These are phyloP conservation scores for Paedocypris micromegethes DNA, from an alignment of 2,797 vertebrate genomes.

Conservation along the genomic window DNA sequence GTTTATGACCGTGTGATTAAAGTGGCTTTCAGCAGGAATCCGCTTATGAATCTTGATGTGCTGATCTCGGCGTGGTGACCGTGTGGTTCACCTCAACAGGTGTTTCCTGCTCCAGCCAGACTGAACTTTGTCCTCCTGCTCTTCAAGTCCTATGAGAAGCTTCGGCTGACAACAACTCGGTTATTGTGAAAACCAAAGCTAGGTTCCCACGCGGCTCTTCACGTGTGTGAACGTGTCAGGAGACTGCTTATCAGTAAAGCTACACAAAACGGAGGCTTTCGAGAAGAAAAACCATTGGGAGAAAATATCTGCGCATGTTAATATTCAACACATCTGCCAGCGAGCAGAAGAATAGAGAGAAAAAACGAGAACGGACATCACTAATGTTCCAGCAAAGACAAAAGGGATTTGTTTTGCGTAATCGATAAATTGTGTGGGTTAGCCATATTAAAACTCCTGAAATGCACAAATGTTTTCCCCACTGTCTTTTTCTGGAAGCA, in stretches of 20 bases:
- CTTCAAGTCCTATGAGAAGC: conserved; percentile 28
- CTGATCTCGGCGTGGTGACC: background rate
- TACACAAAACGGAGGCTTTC: conserved; percentile 13
- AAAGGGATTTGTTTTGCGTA: conserved; percentile 32
- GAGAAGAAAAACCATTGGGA: background rate
- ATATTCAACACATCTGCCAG: conserved; percentile 16
- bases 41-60: conserved; percentile 7
- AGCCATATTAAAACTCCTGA: conserved; percentile 32
- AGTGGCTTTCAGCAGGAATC: conserved; percentile 32
- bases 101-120: conserved; percentile 40
- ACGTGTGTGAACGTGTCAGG: conserved; percentile 34
- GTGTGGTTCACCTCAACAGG: conserved; percentile 29
- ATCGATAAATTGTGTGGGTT: conserved; percentile 45
- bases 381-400: too few relatives aligned
- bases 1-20: conserved; percentile 35
- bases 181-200: conserved; percentile 35
- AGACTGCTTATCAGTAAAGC: conserved; percentile 27
- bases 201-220: conserved; percentile 36
- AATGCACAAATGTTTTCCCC: conserved; percentile 26
- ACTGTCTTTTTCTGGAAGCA: background rate
- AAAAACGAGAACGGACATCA: conserved; percentile 12
- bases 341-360: background rate
- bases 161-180: conserved; percentile 38
- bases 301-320: conserved; percentile 24
- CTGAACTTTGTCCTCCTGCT: conserved; percentile 33